Percentiles rank a stretch among this genome's conserved stretches.
Evolutionary conservation across 2,113 vertebrate species (phyloP).

Genomic region (Apistogramma diplotaenia): DNA sequence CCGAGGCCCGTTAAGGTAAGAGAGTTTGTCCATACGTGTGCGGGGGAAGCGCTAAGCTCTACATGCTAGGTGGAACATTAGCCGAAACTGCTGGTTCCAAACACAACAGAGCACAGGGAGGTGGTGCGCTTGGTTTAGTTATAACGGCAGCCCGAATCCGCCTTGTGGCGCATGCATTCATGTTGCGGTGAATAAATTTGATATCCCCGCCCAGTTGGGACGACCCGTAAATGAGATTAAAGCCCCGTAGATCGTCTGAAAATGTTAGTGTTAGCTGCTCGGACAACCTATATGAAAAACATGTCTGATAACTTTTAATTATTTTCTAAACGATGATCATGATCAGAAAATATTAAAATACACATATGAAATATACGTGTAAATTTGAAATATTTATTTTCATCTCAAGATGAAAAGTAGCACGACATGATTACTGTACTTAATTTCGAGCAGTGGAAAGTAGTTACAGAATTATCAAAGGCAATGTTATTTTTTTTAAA

Average conservation of each 20-base stretch:
- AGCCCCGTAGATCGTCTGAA: neutral
- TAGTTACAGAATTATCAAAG: neutral
- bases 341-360: neutral
- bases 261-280: neutral
- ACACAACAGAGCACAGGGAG: neutral
- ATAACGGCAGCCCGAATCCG: neutral
- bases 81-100: neutral
- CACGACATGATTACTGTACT: neutral
- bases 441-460: neutral
- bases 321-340: neutral
- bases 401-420: neutral
- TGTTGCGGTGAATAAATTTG: rapidly evolving
- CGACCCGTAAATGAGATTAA: rapidly evolving
- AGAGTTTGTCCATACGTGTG: neutral
- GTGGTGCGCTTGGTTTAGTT: neutral
- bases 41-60: too few relatives aligned
- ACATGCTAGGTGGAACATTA: conserved; percentile 2
- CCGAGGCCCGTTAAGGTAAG: conserved; percentile 50
- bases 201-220: neutral
- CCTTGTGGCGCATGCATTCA: rapidly evolving
- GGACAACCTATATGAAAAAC: neutral
- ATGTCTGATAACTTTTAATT: neutral
- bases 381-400: too few relatives aligned
- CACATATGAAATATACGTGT: too few relatives aligned
- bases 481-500: too few relatives aligned